Conservation (phyloP, 2,797 vertebrate species). For the Tarsius wallacei region DNA sequence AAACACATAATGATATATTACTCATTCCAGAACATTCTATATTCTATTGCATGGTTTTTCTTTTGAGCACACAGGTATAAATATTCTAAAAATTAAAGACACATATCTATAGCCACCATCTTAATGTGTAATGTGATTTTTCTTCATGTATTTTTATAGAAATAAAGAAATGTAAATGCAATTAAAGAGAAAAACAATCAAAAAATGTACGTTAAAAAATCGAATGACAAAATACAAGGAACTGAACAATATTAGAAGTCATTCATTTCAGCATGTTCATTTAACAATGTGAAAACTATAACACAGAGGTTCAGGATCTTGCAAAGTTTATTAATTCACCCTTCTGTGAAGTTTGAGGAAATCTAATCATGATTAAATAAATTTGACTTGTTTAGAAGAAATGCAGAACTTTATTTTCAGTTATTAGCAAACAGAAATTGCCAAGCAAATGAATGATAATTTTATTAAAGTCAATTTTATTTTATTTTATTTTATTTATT, state of each 20-base stretch:
- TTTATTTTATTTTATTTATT: too few species aligned
- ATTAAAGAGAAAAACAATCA: background rate
- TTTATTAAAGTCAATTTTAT: constrained; percentile 18
- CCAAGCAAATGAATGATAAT: background rate
- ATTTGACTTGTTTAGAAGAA: constrained; percentile 2
- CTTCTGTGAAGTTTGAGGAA: background rate
- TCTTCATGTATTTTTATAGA: background rate
- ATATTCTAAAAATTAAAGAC: background rate
- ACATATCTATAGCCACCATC: background rate
- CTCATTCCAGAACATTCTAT: constrained; percentile 9
- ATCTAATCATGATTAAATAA: background rate
- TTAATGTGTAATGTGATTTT: background rate
- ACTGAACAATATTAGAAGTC: background rate
- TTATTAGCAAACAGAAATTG: constrained; percentile 46
- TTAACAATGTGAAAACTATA: background rate
- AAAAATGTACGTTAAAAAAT: background rate
- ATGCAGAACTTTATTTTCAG: constrained; percentile 32
- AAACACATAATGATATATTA: constrained; percentile 55
- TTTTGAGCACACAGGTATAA: background rate
- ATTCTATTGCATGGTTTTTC: background rate
- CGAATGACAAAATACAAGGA: background rate
- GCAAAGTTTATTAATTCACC: background rate
- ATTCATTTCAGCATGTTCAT: background rate
- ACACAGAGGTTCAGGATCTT: background rate
- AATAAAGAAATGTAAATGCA: background rate